phyloP scores from a whole-genome alignment of 1,140 invertebrate species.

The Telenomus remus region DNA sequence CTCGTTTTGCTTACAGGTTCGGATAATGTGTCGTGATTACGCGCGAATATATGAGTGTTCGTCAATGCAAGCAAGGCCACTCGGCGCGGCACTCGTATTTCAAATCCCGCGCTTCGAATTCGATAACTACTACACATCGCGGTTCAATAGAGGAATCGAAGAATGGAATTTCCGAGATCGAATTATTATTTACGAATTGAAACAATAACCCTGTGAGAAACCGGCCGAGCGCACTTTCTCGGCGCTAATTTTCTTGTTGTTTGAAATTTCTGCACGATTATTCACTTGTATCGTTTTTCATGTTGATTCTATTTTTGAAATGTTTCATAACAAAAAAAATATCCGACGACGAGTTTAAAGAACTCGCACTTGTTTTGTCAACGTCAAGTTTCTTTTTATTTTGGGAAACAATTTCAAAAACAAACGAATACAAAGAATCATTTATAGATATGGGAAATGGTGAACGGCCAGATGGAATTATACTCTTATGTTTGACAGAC shows the following conservation, averaged over 20 bases:
- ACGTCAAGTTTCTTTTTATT: too few relatives aligned
- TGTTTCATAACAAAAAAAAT: slow-evolving; percentile 3
- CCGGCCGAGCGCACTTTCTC: slow-evolving; percentile 35
- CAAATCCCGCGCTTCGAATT: slow-evolving; percentile 65
- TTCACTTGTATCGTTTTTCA: slow-evolving; percentile 31
- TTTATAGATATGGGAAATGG: too few relatives aligned
- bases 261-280: slow-evolving; percentile 37
- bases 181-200: slow-evolving; percentile 59
- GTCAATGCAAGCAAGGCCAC: slow-evolving; percentile 62
- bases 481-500: too few relatives aligned
- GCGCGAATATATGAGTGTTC: slow-evolving; percentile 58
- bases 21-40: slow-evolving; percentile 55
- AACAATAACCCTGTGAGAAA: slow-evolving; percentile 61
- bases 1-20: slow-evolving; percentile 35
- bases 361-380: too few relatives aligned
- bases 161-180: slow-evolving; percentile 61
- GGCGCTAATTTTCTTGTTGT: slow-evolving; percentile 42
- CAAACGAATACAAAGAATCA: too few relatives aligned
- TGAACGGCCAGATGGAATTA: too few relatives aligned
- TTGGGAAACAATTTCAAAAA: too few relatives aligned
- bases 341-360: too few relatives aligned
- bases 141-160: slow-evolving; percentile 62
- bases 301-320: slow-evolving; percentile 3
- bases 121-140: slow-evolving; percentile 60
- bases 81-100: slow-evolving; percentile 62